These are phyloP conservation scores for Stictocephala bisonia DNA, from an alignment of 2,888 invertebrate species.

Conservation along the genomic window DNA sequence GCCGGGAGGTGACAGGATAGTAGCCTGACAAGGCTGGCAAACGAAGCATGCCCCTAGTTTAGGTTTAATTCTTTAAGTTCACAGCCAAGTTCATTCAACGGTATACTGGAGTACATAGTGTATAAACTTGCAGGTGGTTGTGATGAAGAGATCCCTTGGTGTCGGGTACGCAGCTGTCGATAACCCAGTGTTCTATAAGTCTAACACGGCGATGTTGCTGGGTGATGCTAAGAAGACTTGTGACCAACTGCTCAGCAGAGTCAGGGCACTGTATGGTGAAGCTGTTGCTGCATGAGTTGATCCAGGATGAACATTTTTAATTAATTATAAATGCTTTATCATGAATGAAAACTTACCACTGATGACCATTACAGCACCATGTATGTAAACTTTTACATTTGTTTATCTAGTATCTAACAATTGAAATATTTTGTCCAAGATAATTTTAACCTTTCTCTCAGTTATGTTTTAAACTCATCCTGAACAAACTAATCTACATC, in stretches of 20 bases:
- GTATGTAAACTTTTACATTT: too few relatives aligned
- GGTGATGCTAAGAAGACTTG: conserved; percentile 94
- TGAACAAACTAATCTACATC: too few relatives aligned
- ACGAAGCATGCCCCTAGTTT: background rate
- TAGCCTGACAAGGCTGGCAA: too few relatives aligned
- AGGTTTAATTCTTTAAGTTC: background rate
- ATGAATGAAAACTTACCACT: too few relatives aligned
- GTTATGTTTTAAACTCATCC: too few relatives aligned
- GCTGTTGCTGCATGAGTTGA: conserved; percentile 32
- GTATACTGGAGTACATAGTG: background rate
- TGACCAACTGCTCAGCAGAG: conserved; percentile 79
- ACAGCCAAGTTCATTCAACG: background rate
- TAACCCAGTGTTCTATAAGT: conserved; percentile 92
- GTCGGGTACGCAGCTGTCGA: conserved; percentile 93
- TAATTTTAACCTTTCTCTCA: too few relatives aligned
- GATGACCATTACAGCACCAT: too few relatives aligned
- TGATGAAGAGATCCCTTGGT: conserved; percentile 90
- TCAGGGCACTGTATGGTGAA: conserved; percentile 64
- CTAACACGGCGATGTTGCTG: conserved; percentile 87
- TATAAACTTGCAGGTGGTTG: conserved; percentile 73
- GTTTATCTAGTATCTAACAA: too few relatives aligned
- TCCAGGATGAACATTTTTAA: too few relatives aligned
- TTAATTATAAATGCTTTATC: too few relatives aligned
- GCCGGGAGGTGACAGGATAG: too few relatives aligned
- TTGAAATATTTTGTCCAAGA: too few relatives aligned